These are phyloP conservation scores for Petrocephalus schoutedeni DNA, from an alignment of 2,797 vertebrate species.

Conservation along the genomic window DNA sequence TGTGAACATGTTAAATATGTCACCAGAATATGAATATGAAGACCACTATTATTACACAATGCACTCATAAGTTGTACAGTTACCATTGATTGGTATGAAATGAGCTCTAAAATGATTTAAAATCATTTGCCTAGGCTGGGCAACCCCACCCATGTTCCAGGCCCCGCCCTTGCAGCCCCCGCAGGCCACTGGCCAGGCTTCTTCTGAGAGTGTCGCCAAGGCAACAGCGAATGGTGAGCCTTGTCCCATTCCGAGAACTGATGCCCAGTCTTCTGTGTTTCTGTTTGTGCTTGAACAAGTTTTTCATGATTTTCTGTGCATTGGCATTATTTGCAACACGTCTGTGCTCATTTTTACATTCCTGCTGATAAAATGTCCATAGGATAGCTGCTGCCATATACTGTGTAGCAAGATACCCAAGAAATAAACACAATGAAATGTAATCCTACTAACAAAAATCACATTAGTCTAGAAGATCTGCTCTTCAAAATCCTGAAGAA, in stretches of 20 bases:
- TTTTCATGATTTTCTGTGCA: not conserved
- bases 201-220: slow-evolving; percentile 49
- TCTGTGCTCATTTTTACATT: not conserved
- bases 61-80: not conserved
- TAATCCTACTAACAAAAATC: not conserved
- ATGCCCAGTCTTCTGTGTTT: not conserved
- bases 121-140: slow-evolving; percentile 60
- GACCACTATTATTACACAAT: not conserved
- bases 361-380: not conserved
- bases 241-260: not conserved
- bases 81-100: not conserved
- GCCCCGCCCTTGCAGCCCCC: slow-evolving; percentile 58
- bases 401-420: not conserved
- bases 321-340: not conserved
- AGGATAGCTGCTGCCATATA: not conserved
- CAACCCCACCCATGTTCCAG: slow-evolving; percentile 68
- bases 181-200: slow-evolving; percentile 45
- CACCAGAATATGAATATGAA: not conserved
- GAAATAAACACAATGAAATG: not conserved
- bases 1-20: not conserved
- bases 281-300: not conserved
- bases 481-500: not conserved
- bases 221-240: slow-evolving; percentile 52
- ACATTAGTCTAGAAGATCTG: not conserved
- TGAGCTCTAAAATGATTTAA: not conserved